Evolutionary conservation across 2,797 vertebrate genomes (phyloP), one percentile per base, ranked within the genome.

Genomic region (Hipposideros larvatus): DNA sequence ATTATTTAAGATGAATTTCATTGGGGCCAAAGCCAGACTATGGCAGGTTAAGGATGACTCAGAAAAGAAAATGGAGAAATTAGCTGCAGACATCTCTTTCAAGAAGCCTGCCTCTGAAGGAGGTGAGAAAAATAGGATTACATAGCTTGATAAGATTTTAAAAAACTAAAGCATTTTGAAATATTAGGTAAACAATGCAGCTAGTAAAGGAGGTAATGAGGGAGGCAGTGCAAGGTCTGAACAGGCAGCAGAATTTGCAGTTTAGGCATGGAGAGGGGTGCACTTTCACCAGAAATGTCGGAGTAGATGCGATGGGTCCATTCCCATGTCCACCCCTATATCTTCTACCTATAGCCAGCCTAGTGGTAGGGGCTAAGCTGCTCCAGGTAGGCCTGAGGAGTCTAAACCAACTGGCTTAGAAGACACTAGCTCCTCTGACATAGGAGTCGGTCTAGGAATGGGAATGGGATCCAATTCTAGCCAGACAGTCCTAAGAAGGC

Each of bases 141-240:
- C 11, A 28, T 6, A 8, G 11, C 13, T 43, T 24, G 43, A 89
- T 24, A 85, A 37, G 37, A 37, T 37, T 37, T 37, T 37, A 37
- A 51, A 85, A 71, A 66, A 51, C 22, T 66, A 65, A 86, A 68
- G 66, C 37, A n/a, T 41, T 59, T 46, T 31, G 61, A 78, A 90
- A 68, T 55, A 59, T 4, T 55, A 70, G 53, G 21, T 57, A 31
- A 65, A 46, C 28, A 46, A 41, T 1, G n/a, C 22, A 59, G 19
- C 19, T 19, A 46, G 43, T 24, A 28, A 70, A 85, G 63, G 41
- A 85, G 24, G 61, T 55, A 74, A 53, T 21, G 18, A 48, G 68
- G 70, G 57, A 87, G 65, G 51, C 31, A 21, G 53, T 4, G 2
- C 1, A 28, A 41, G 79, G 31, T 82, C 53, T 71, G 24, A 24